Evolutionary conservation across 1,140 invertebrate species (phyloP).

Genomic region (Augochlora pura): DNA sequence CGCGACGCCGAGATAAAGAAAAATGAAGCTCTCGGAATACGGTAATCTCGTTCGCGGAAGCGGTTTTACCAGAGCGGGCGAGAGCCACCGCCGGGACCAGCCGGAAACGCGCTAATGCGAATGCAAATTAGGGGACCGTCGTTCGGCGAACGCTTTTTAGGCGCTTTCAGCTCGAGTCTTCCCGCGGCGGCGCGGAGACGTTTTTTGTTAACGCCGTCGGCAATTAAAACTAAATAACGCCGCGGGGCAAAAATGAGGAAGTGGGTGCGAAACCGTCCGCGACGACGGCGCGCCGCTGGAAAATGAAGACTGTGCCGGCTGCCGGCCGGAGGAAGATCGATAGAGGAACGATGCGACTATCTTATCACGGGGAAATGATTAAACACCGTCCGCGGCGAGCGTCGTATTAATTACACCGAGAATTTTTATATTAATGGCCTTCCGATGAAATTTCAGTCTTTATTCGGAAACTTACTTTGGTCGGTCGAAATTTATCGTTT

Average conservation of each 20-base stretch:
- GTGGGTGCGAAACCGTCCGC: neutral
- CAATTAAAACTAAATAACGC: constrained; percentile 10
- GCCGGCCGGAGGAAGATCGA: neutral
- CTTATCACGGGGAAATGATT: too few species aligned
- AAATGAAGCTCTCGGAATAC: neutral
- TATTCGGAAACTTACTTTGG: too few species aligned
- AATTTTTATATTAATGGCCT: too few species aligned
- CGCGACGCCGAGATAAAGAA: constrained; percentile 7
- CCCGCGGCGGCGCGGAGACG: neutral
- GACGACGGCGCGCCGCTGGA: neutral
- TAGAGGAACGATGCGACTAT: too few species aligned
- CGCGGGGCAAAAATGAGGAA: neutral
- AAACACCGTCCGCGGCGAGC: too few species aligned
- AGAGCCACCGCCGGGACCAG: neutral
- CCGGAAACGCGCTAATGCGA: neutral
- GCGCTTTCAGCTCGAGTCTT: neutral
- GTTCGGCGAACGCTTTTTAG: neutral
- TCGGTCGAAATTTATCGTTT: too few species aligned
- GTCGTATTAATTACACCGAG: too few species aligned
- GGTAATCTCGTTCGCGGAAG: neutral
- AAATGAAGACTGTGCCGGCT: too few species aligned
- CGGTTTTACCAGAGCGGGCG: neutral
- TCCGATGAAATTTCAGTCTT: too few species aligned
- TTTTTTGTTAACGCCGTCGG: neutral
- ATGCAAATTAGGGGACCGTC: constrained; percentile 12